Conservation (phyloP, 1,140 invertebrate species). For the Venturia canescens region DNA sequence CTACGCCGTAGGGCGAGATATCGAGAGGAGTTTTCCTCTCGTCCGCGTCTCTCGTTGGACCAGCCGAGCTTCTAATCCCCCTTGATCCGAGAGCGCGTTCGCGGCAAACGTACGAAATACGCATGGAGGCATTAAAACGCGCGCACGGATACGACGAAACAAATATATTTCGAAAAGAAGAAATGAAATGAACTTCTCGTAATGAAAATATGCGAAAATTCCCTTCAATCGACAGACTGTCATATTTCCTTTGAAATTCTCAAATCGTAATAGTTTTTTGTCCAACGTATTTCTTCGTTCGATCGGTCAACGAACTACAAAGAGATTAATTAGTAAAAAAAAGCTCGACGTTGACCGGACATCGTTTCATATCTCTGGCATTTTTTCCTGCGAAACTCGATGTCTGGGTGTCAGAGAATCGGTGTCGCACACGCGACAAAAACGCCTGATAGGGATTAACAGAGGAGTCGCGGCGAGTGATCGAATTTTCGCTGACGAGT, state of each 20-base stretch:
- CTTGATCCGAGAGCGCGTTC: slow-evolving; percentile 62
- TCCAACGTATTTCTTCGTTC: too few species aligned
- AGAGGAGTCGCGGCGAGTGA: background rate
- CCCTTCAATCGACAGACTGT: too few species aligned
- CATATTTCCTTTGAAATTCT: too few species aligned
- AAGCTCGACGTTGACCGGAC: too few species aligned
- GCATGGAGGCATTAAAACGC: background rate
- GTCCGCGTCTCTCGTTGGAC: slow-evolving; percentile 46
- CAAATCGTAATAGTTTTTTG: too few species aligned
- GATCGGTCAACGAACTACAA: too few species aligned
- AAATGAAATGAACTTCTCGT: slow-evolving; percentile 49
- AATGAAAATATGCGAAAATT: slow-evolving; percentile 61
- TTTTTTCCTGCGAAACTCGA: too few species aligned
- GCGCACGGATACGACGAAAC: slow-evolving; percentile 6
- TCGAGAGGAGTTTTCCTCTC: slow-evolving; percentile 47
- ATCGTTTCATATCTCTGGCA: too few species aligned
- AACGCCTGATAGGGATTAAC: slow-evolving; percentile 49
- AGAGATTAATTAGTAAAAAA: too few species aligned
- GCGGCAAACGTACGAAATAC: slow-evolving; percentile 44
- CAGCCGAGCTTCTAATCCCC: slow-evolving; percentile 63
- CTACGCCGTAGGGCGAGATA: slow-evolving; percentile 56
- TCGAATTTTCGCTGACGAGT: slow-evolving; percentile 37
- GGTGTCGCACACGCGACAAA: slow-evolving; percentile 4
- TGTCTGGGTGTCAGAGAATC: too few species aligned
- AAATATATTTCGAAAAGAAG: background rate